These are phyloP conservation scores for Glaucopsyche alexis DNA, from an alignment of 2,888 invertebrate species.

Conservation along the genomic window DNA sequence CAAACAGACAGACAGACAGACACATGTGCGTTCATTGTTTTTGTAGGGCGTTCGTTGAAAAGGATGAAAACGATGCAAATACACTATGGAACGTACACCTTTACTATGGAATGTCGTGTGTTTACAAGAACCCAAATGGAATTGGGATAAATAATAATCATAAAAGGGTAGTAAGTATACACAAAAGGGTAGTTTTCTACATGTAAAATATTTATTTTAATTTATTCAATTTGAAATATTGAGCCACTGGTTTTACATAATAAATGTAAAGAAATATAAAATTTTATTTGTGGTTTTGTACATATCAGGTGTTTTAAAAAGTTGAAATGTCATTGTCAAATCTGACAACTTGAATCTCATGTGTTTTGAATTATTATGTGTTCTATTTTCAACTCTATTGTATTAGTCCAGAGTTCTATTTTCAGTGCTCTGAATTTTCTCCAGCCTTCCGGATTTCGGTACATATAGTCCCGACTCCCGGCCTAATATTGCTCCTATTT, in stretches of 20 bases:
- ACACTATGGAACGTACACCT: background rate
- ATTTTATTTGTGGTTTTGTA: too few species aligned
- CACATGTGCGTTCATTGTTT: slow-evolving; percentile 42
- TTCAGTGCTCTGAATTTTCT: too few species aligned
- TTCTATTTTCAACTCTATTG: too few species aligned
- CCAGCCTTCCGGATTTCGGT: too few species aligned
- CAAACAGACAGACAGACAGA: too few species aligned
- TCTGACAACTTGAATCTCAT: too few species aligned
- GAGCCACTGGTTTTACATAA: background rate
- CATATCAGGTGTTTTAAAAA: too few species aligned
- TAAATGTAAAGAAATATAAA: background rate
- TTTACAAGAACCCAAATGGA: background rate
- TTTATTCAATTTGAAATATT: background rate
- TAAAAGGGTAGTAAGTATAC: too few species aligned
- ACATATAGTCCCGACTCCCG: too few species aligned
- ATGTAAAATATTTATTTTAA: background rate
- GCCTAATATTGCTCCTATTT: background rate
- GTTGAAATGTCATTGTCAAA: too few species aligned
- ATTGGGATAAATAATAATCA: background rate
- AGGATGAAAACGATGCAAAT: slow-evolving; percentile 28
- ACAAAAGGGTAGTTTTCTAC: background rate
- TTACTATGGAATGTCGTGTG: background rate
- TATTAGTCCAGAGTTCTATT: too few species aligned
- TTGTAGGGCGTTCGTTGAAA: slow-evolving; percentile 44
- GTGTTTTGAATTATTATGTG: too few species aligned